phyloP scores from a whole-genome alignment of 2,888 invertebrate genomes.

The Ochropleura leucogaster region DNA sequence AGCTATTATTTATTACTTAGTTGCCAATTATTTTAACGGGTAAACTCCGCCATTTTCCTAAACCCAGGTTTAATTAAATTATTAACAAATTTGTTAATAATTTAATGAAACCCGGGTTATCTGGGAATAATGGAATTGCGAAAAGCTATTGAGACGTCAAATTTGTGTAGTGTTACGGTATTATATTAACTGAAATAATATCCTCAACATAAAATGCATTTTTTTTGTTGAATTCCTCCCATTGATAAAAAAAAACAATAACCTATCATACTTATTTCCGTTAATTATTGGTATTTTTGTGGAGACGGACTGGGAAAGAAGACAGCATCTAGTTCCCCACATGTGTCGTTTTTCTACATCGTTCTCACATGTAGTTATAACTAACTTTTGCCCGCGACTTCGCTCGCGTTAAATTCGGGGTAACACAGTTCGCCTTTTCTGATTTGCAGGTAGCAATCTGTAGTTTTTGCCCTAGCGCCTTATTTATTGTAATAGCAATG shows the following conservation, averaged over 20 bases:
- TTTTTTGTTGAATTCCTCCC: neutral
- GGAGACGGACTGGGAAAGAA: neutral
- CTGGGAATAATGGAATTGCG: neutral
- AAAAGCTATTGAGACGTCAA: neutral
- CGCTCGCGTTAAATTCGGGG: too few species aligned
- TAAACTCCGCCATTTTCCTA: neutral
- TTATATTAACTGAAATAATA: neutral
- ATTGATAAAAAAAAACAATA: neutral
- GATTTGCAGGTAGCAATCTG: too few species aligned
- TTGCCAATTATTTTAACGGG: constrained; percentile 4
- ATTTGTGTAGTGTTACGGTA: constrained; percentile 2
- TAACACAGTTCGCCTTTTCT: too few species aligned
- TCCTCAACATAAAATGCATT: neutral
- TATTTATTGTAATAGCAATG: too few species aligned
- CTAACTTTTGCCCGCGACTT: too few species aligned
- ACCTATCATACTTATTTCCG: too few species aligned
- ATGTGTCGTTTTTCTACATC: too few species aligned
- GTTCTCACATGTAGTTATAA: too few species aligned
- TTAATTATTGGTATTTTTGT: neutral
- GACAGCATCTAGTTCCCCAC: neutral
- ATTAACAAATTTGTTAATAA: neutral
- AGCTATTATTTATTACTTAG: neutral
- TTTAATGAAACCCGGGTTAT: neutral
- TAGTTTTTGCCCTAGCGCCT: too few species aligned
- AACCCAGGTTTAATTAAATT: too few species aligned